A percentile compares a stretch with the other conserved stretches of the same genome.
phyloP scores from a whole-genome alignment of 2,113 vertebrate genomes.

The Psephotus haematonotus region DNA sequence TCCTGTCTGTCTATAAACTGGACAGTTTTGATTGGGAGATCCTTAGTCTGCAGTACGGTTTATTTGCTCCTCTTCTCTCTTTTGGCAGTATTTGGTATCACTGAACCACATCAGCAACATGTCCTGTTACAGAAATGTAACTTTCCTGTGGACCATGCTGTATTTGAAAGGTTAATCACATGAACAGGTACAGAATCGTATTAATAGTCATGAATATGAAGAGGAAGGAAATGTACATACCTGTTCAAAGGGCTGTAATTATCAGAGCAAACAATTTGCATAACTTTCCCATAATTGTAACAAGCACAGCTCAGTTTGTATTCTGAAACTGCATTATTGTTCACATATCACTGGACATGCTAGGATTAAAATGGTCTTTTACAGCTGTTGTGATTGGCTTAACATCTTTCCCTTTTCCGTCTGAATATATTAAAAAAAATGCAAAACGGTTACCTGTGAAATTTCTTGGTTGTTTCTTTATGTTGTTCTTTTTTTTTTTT shows the following conservation, averaged over 20 bases:
- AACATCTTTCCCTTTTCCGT: neutral
- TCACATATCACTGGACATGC: neutral
- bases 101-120: neutral
- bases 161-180: neutral
- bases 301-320: neutral
- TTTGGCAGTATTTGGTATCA: neutral
- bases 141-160: neutral
- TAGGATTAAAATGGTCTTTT: neutral
- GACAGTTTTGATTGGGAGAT: neutral
- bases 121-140: neutral
- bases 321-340: neutral
- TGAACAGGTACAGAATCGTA: neutral
- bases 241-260: neutral
- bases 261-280: neutral
- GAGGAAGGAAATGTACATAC: neutral
- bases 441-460: accelerated
- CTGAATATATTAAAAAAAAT: neutral
- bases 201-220: neutral
- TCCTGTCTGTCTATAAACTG: neutral
- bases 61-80: neutral
- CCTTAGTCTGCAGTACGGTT: neutral
- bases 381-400: neutral
- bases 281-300: neutral
- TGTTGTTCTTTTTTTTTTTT: neutral
- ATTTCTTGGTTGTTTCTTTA: neutral